Evolutionary conservation across 2,113 vertebrate genomes (phyloP).

Genomic region (Tympanuchus pallidicinctus): DNA sequence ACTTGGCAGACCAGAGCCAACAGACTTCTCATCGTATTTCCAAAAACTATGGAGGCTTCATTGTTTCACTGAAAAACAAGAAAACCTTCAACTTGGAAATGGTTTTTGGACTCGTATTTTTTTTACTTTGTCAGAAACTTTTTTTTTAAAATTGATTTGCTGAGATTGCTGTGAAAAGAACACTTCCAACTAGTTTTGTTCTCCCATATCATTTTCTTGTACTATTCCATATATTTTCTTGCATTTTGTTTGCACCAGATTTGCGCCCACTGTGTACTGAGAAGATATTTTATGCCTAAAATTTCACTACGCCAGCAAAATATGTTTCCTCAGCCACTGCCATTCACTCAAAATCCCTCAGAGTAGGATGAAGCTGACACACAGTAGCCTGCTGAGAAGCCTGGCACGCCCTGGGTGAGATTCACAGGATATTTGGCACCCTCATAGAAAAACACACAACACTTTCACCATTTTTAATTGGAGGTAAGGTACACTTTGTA

Average conservation of each 20-base stretch:
- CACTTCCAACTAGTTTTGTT: neutral
- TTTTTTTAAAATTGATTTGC: neutral
- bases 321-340: neutral
- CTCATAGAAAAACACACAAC: neutral
- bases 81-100: neutral
- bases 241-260: neutral
- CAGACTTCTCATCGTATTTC: neutral
- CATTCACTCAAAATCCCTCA: neutral
- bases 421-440: neutral
- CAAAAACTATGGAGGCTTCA: neutral
- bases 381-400: neutral
- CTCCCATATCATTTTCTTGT: neutral
- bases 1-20: neutral
- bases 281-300: neutral
- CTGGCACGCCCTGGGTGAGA: neutral
- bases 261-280: neutral
- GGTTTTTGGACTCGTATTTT: neutral
- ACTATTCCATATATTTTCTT: neutral
- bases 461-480: conserved; percentile 35
- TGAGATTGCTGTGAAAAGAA: neutral
- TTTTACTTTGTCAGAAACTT: neutral
- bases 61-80: neutral
- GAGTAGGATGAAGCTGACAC: neutral
- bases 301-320: neutral
- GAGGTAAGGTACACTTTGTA: conserved; percentile 46